Evolutionary conservation across 2,113 vertebrate species (phyloP).

Genomic region (Silurus meridionalis): DNA sequence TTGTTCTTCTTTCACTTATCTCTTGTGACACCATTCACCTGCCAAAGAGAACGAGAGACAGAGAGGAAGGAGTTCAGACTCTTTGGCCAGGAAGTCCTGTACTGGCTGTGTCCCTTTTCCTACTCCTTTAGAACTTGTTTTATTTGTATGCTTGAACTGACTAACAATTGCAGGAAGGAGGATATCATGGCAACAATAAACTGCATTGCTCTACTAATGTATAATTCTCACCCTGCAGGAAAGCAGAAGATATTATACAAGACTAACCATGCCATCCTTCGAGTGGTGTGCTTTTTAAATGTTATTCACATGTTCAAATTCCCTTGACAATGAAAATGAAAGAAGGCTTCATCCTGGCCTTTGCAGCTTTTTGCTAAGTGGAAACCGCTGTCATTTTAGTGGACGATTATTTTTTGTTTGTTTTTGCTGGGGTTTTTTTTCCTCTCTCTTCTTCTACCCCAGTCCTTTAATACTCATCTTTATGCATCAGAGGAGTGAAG

Average conservation of each 20-base stretch:
- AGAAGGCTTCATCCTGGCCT: conserved; percentile 68
- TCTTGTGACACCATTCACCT: conserved; percentile 78
- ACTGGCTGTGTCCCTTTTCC: conserved; percentile 53
- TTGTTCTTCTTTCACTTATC: conserved; percentile 58
- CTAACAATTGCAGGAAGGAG: conserved; percentile 64
- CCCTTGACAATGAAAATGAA: conserved; percentile 64
- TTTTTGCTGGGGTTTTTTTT: conserved; percentile 35
- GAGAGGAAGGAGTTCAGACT: conserved; percentile 59
- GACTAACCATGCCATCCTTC: conserved; percentile 41
- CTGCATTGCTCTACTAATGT: conserved; percentile 62
- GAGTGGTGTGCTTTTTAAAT: conserved; percentile 46
- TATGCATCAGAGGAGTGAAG: conserved; percentile 22
- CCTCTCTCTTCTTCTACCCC: neutral
- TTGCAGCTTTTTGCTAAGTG: conserved; percentile 75
- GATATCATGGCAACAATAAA: conserved; percentile 52
- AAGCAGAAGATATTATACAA: conserved; percentile 49
- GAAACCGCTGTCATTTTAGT: conserved; percentile 52
- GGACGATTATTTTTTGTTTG: conserved; percentile 19
- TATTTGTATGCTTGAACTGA: conserved; percentile 69
- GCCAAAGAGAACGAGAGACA: conserved; percentile 82
- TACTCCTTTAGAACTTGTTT: conserved; percentile 29
- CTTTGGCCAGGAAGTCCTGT: conserved; percentile 54
- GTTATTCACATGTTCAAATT: conserved; percentile 21
- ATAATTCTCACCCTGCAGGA: conserved; percentile 40
- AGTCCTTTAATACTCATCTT: conserved; percentile 21